Base-by-base conservation (phyloP, 1,140 invertebrate species). In the Apocrypta bakeri region DNA sequence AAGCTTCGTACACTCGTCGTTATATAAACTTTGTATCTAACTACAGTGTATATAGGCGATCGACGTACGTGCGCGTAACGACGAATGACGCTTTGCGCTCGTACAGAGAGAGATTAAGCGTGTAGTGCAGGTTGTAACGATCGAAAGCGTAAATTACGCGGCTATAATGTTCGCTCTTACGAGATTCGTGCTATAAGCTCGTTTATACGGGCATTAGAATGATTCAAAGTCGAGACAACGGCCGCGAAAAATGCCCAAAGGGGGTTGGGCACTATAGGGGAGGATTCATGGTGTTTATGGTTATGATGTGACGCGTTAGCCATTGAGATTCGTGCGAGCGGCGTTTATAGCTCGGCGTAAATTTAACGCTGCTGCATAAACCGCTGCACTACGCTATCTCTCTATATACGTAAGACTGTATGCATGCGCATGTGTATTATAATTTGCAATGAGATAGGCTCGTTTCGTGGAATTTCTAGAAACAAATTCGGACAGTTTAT, bases 221-320 rank as follows among this genome's bases (percentile, higher is more conserved):
- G 37, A 66, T 29, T 66, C 12, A 42, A 42, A 25, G 17, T 66
- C 33, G 29, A 40, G 37, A 69, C 29, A 69, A 31, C 68, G 31
- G 17, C 31, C 64, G 24, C 68, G 68, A 31, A 61, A n/a, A 33
- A 76, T n/a, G n/a, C 17, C 6, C 27, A 12, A 17, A 29, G 48
- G 63, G 8, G 27, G 27, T 33, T 29, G 48, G 8, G 9, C 21
- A n/a, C 1, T 7, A n/a, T 11, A n/a, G 48, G 48, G 48, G 48
- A 56, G 48, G 48, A 4, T 61, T 24, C 27, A 56, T 17, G 24
- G 21, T 7, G 21, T 78, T 78, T 78, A 71, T 71, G 42, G 42
- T 79, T 79, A 71, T 71, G 25, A 71, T 83, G 40, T 79, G 69
- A 82, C 77, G 33, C n/a, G 42, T 2, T 17, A 25, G 66, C 37